These are phyloP conservation scores for Poecilus cupreus DNA, from an alignment of 2,888 invertebrate genomes.

Conservation along the genomic window DNA sequence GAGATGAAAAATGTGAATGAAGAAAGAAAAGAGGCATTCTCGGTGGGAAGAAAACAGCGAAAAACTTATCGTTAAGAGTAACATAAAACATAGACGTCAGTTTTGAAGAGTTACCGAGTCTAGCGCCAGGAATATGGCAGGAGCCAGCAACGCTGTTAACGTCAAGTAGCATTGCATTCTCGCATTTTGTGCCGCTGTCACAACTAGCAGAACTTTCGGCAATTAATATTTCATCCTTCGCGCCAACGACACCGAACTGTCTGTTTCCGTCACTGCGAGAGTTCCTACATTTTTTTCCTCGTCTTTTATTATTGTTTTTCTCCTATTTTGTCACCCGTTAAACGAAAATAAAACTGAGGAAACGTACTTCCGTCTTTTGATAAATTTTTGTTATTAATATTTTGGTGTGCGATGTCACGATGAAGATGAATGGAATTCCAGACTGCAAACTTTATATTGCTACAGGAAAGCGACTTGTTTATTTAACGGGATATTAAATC, in stretches of 20 bases:
- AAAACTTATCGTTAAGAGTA: conserved; percentile 47
- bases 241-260: conserved; percentile 18
- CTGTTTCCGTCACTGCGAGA: conserved; percentile 20
- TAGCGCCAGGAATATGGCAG: neutral
- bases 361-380: conserved; percentile 32
- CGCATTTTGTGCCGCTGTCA: conserved; percentile 9
- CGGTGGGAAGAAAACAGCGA: conserved; percentile 24
- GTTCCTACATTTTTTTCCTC: conserved; percentile 2
- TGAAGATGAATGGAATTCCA: conserved; percentile 30
- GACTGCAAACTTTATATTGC: conserved; percentile 16
- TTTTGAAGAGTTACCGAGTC: conserved; percentile 23
- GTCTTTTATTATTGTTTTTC: conserved; percentile 3
- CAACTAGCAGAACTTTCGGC: conserved; percentile 5
- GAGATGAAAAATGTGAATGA: conserved; percentile 45
- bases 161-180: neutral
- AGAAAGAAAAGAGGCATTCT: conserved; percentile 9
- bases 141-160: neutral
- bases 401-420: conserved; percentile 32
- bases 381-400: conserved; percentile 38
- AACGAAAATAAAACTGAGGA: conserved; percentile 29
- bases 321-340: conserved; percentile 7
- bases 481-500: conserved; percentile 34
- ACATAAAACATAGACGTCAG: conserved; percentile 51
- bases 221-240: conserved; percentile 53
- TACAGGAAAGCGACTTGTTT: conserved; percentile 27